Evolutionary conservation across 2,888 invertebrate species (phyloP).

Genomic region (Caenorhabditis uteleia): DNA sequence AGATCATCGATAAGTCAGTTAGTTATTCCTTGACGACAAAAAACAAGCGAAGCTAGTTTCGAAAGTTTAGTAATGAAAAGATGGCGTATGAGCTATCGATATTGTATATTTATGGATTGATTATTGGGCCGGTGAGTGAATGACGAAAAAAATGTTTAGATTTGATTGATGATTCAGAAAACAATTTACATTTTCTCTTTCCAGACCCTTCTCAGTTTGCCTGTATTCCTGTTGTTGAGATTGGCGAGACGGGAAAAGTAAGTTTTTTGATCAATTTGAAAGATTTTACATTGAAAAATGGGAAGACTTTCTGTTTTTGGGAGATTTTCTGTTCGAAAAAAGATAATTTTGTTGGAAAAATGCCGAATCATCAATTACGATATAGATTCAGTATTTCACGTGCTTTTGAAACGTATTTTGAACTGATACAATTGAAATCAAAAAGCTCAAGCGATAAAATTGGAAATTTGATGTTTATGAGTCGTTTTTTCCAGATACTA

Average conservation of each 20-base stretch:
- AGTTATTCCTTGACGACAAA: too few relatives aligned
- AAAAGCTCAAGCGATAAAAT: too few relatives aligned
- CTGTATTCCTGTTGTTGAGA: conserved; percentile 68
- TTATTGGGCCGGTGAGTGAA: conserved; percentile 14
- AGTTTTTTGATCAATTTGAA: background rate
- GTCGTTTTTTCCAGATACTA: conserved; percentile 43
- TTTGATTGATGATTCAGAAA: background rate
- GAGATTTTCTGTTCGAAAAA: too few relatives aligned
- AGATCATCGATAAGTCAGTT: too few relatives aligned
- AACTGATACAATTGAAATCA: too few relatives aligned
- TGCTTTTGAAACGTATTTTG: too few relatives aligned
- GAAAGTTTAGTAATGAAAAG: too few relatives aligned
- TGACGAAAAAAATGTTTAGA: background rate
- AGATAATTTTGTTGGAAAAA: too few relatives aligned
- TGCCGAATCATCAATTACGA: too few relatives aligned
- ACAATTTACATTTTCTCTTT: conserved; percentile 16
- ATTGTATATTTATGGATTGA: conserved; percentile 25
- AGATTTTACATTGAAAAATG: background rate
- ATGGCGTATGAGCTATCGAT: background rate
- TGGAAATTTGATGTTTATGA: too few relatives aligned
- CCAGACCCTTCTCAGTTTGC: conserved; percentile 65
- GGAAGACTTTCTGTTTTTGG: background rate
- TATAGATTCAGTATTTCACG: too few relatives aligned
- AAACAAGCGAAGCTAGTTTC: too few relatives aligned
- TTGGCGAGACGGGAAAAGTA: conserved; percentile 58